phyloP scores from a whole-genome alignment of 2,797 vertebrate species.

The Allobates femoralis region DNA sequence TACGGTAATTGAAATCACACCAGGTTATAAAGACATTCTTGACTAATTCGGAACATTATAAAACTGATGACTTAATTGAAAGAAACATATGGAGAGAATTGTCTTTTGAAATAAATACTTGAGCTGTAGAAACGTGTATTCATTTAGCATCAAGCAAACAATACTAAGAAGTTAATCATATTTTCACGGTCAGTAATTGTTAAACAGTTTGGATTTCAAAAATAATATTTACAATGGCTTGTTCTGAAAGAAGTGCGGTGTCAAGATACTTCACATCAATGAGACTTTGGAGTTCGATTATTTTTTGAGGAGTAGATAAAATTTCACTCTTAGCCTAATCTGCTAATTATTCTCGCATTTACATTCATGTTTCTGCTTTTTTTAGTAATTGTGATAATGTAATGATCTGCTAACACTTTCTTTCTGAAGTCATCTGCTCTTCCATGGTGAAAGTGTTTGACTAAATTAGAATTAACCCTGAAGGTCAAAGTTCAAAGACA shows the following conservation, averaged over 20 bases:
- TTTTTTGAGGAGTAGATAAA: conserved; percentile 16
- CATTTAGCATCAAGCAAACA: conserved; percentile 9
- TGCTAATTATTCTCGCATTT: conserved; percentile 22
- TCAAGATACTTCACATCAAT: not conserved
- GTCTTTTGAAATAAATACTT: conserved; percentile 24
- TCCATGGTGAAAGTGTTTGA: conserved; percentile 37
- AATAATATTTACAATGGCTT: conserved; percentile 16
- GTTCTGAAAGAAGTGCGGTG: conserved; percentile 1
- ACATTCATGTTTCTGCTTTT: conserved; percentile 15
- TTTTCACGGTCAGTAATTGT: conserved; percentile 20
- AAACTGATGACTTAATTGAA: conserved; percentile 25
- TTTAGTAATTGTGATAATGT: not conserved
- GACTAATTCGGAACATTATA: not conserved
- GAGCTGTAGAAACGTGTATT: conserved; percentile 5
- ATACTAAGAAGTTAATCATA: conserved; percentile 7
- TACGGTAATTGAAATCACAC: not conserved
- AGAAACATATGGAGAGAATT: conserved; percentile 19
- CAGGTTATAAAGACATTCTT: not conserved
- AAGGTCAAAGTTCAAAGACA: conserved; percentile 42
- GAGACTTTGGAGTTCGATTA: not conserved
- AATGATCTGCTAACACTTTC: conserved; percentile 3
- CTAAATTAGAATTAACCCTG: conserved; percentile 36
- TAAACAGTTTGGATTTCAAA: conserved; percentile 33
- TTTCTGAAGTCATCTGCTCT: conserved; percentile 36
- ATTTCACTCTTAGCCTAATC: conserved; percentile 21